Conservation (phyloP, 1,140 invertebrate species). For the Eriosoma lanigerum region DNA sequence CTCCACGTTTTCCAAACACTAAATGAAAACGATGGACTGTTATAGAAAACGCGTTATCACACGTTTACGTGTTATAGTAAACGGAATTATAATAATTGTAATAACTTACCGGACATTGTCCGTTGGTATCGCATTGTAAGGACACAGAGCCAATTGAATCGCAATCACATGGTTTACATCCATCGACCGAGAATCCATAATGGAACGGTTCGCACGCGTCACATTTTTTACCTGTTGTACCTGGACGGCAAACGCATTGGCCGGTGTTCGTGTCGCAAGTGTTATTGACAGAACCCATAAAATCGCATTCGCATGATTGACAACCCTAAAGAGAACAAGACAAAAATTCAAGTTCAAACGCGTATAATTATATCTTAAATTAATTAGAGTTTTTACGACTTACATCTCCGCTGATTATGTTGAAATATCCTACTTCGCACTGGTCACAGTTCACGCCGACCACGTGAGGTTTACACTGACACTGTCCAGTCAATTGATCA, state of each 20-base stretch:
- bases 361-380: not conserved
- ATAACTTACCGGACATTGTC: constrained; percentile 74
- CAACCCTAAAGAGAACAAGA: constrained; percentile 66
- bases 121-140: constrained; percentile 77
- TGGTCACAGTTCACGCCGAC: constrained; percentile 84
- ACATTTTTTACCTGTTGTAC: constrained; percentile 80
- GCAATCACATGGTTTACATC: constrained; percentile 84
- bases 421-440: constrained; percentile 83
- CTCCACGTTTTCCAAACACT: constrained; percentile 87
- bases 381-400: not conserved
- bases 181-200: constrained; percentile 85
- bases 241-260: constrained; percentile 82
- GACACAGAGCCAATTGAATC: constrained; percentile 83
- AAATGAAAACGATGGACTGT: not conserved
- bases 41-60: too few relatives aligned
- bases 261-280: constrained; percentile 80
- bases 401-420: constrained; percentile 75
- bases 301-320: constrained; percentile 81
- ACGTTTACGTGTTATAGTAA: too few relatives aligned
- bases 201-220: constrained; percentile 82
- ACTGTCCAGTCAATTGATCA: constrained; percentile 79
- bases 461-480: constrained; percentile 83
- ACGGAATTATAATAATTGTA: too few relatives aligned
- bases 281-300: constrained; percentile 78
- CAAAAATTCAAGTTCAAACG: not conserved